These are phyloP conservation scores for Platyscapa corneri DNA, from an alignment of 1,140 invertebrate genomes.

Conservation along the genomic window DNA sequence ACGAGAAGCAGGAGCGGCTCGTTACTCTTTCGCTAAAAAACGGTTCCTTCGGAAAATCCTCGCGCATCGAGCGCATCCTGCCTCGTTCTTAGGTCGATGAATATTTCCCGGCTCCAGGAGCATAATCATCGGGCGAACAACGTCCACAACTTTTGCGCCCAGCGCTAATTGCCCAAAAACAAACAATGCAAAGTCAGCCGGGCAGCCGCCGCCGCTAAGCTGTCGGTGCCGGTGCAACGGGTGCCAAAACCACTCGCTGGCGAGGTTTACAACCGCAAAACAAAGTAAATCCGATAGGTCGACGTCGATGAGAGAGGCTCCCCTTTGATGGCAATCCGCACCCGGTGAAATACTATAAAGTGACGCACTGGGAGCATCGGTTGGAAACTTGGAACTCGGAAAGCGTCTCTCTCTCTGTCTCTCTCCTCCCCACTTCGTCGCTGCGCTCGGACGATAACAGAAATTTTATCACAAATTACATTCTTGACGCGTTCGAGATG, in stretches of 20 bases:
- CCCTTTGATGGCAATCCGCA: slow-evolving; percentile 41
- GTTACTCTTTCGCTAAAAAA: too few species aligned
- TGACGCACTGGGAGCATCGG: slow-evolving; percentile 3
- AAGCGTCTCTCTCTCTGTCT: background rate
- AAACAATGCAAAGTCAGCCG: slow-evolving; percentile 30
- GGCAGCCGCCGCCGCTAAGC: too few species aligned
- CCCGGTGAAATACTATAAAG: slow-evolving; percentile 37
- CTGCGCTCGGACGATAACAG: background rate
- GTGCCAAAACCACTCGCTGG: slow-evolving; percentile 1
- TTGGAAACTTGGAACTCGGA: background rate
- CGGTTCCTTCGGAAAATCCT: background rate
- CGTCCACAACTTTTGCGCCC: slow-evolving; percentile 18
- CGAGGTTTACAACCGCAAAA: slow-evolving; percentile 45
- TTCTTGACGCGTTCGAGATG: background rate
- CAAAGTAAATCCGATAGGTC: slow-evolving; percentile 47
- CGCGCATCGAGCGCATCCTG: background rate
- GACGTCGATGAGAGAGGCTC: slow-evolving; percentile 23
- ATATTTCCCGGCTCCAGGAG: background rate
- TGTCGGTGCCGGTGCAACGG: background rate
- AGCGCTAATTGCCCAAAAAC: slow-evolving; percentile 44
- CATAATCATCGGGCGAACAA: slow-evolving; percentile 1
- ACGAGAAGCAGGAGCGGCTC: too few species aligned
- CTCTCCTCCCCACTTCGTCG: background rate
- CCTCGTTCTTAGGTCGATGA: background rate
- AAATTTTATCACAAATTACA: slow-evolving; percentile 15